Base-by-base conservation (phyloP, 1,140 invertebrate species). In the Meloidogyne floridensis region DNA sequence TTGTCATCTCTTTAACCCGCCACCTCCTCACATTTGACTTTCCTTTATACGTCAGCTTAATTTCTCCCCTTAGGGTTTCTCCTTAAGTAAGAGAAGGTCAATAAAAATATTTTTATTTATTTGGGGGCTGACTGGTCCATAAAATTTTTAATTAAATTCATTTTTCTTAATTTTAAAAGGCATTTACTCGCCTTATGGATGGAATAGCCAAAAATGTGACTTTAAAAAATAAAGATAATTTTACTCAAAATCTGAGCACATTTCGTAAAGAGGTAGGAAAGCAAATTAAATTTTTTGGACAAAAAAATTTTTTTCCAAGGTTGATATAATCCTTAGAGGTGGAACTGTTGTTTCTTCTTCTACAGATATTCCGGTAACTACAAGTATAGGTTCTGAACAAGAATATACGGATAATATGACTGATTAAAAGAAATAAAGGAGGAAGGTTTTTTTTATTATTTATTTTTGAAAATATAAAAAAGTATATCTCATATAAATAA, bases 151-250 rank as follows among this genome's bases (percentile, higher is more conserved):
- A 20, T 53, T 9, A 75, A 54, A 6, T 20, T 70, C 42, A 70
- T 47, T 0, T 5, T 11, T 7, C 2, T 80, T 43, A 76, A 15
- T 74, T 84, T 75, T 82, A 71, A 53, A 32, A 83, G 75, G 83
- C 83, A 2, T 84, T 84, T 75, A 43, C 42, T 7, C 43, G 71
- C 8, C 72, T 84, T 2, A 84, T 84, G 75, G 83, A 84, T 13
- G 83, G 81, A 15, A 76, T 83, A 13, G 54, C 86, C 7, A 78
- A 85, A 32, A 85, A 85, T 53, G 72, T 81, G 3, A 42, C 83
- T 7, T 10, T 84, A 53, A 84, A 85, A 59, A 84, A 84, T 75
- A 84, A 84, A 65, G 83, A 84, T 47, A 80, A 73, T 72, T 84
- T 84, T 51, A 84, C 83, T 13, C 74, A 84, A 43, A 84, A 85